Base-by-base conservation (phyloP, 2,888 invertebrate genomes). In the Synanthedon andrenaeformis region DNA sequence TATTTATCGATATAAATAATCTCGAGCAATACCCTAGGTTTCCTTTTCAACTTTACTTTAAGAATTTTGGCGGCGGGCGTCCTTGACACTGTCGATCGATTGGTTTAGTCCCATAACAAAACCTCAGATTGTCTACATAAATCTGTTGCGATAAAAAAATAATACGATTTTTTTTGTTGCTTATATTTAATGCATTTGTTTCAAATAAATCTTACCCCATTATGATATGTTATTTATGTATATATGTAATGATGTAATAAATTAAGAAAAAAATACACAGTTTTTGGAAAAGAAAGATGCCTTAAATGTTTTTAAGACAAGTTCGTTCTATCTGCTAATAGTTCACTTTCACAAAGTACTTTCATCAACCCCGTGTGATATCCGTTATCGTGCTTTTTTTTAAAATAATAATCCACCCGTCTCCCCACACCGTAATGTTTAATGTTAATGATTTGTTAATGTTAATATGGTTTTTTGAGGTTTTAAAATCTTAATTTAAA, bases 231-330 rank as follows among this genome's bases (percentile, higher is more conserved):
- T 85, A 83, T 86, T 83, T 86, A 85, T 85, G 84, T 83, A 83
- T 84, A 83, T 81, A 80, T 82, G 78, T 84, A 83, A 83, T 85
- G 82, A 80, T 82, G 78, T 84, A 83, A 83, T 85, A 82, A 82
- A 84, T 82, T 83, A 82, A 81, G 82, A 82, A 79, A 79, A 57
- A 72, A 82, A 81, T 79, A 80, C 82, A 79, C 80, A 84, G 82
- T 82, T 83, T 85, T 83, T 84, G 81, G 79, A 82, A 81, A 82
- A 72, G 79, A 82, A 81, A 72, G 74, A 77, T 81, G 82, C 83
- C 82, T 82, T 83, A 83, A 82, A 80, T 68, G 70, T 79, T 82
- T 49, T 77, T 80, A 80, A 78, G 79, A 79, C 70, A 74, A 72
- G 67, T 58, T 74, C 73, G 72, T 70, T 74, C 66, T 35, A 66